Conservation (phyloP, 2,888 invertebrate species). For the Pyrrhosoma nymphula region DNA sequence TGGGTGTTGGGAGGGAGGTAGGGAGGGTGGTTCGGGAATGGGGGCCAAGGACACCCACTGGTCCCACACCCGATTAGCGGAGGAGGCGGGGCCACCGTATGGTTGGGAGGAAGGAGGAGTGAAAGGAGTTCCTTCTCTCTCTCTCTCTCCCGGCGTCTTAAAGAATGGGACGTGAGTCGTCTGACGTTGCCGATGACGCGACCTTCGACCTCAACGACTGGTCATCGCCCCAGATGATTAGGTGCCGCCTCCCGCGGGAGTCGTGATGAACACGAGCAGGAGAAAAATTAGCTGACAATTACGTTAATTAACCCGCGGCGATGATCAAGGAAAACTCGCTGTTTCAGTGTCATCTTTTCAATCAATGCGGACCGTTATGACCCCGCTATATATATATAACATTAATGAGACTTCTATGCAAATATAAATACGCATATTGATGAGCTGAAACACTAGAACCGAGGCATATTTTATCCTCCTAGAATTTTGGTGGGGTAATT, state of each 20-base stretch:
- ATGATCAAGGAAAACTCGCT: background rate
- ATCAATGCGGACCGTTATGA: background rate
- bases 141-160: background rate
- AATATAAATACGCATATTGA: too few species aligned
- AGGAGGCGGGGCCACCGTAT: background rate
- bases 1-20: background rate
- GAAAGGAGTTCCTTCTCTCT: slow-evolving; percentile 31
- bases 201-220: background rate
- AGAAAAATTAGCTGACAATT: background rate
- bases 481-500: too few species aligned
- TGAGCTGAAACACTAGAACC: too few species aligned
- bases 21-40: slow-evolving; percentile 20
- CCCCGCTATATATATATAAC: too few species aligned
- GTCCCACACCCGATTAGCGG: slow-evolving; percentile 47
- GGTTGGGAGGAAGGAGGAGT: slow-evolving; percentile 24
- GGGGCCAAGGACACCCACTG: slow-evolving; percentile 57
- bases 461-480: too few species aligned
- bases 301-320: background rate
- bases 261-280: too few species aligned
- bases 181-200: slow-evolving; percentile 7
- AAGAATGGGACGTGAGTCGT: background rate
- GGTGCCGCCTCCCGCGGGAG: background rate
- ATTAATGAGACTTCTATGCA: too few species aligned
- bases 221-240: slow-evolving; percentile 16
- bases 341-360: background rate